Evolutionary conservation across 37 sponge, comb jelly and placozoan genomes (phyloP).

Genomic region (Oopsacas minuta): DNA sequence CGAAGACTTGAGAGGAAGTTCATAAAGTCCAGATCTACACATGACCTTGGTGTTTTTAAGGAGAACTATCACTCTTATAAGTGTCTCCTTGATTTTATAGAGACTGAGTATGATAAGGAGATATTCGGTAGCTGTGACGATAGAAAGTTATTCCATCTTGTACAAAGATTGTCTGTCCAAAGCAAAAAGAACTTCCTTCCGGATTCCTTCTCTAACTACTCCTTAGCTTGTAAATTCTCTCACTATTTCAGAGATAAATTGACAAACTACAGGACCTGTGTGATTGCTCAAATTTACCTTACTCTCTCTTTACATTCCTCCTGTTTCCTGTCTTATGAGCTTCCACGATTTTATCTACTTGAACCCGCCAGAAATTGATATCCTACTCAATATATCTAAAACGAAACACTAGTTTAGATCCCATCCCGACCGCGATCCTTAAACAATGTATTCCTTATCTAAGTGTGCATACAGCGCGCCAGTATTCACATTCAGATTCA

Average conservation of each 20-base stretch:
- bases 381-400: not conserved
- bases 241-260: not conserved
- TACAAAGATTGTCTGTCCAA: not conserved
- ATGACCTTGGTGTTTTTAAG: not conserved
- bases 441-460: not conserved
- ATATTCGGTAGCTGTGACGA: not conserved
- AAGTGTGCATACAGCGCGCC: not conserved
- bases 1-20: not conserved
- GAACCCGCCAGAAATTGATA: not conserved
- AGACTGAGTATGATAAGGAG: not conserved
- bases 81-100: not conserved
- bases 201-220: not conserved
- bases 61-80: not conserved
- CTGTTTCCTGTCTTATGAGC: not conserved
- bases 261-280: not conserved
- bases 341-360: not conserved
- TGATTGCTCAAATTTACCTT: not conserved
- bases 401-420: not conserved
- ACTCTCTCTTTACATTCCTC: not conserved
- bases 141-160: not conserved
- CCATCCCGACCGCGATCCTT: not conserved
- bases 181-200: not conserved
- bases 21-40: not conserved
- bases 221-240: not conserved
- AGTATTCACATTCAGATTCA: slow-evolving; percentile 20